These are phyloP conservation scores for Vanessa atalanta DNA, from an alignment of 1,140 invertebrate species.

Conservation along the genomic window DNA sequence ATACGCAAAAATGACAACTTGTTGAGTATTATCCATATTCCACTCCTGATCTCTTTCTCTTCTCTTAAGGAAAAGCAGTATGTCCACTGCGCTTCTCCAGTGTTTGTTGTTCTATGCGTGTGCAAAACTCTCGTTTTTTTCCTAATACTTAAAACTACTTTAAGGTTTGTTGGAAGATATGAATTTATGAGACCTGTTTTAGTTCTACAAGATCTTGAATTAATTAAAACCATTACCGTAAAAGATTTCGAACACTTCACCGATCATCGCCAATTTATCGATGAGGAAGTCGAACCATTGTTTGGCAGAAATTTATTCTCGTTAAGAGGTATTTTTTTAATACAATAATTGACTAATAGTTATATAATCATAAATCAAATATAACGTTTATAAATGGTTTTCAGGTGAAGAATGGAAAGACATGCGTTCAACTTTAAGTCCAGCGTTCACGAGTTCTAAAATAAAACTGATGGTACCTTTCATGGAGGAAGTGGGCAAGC, in stretches of 20 bases:
- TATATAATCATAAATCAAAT: no score
- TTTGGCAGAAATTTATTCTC: constrained; percentile 33
- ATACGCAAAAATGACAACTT: no score
- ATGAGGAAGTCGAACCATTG: constrained; percentile 25
- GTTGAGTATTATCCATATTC: no score
- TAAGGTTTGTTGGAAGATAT: constrained; percentile 35
- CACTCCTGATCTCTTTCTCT: no score
- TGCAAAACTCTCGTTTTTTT: no score
- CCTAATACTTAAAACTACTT: background rate
- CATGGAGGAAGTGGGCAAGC: constrained; percentile 48
- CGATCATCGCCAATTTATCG: constrained; percentile 27
- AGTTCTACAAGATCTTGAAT: constrained; percentile 32
- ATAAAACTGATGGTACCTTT: constrained; percentile 65
- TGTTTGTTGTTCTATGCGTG: no score
- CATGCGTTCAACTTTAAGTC: constrained; percentile 80
- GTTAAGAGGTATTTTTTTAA: constrained; percentile 29
- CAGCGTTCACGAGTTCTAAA: constrained; percentile 81
- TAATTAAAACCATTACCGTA: constrained; percentile 32
- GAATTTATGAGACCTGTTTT: constrained; percentile 26
- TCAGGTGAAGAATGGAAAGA: constrained; percentile 80
- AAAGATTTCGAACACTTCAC: constrained; percentile 36
- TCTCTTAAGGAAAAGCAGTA: no score
- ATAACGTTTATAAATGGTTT: background rate
- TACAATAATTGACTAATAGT: background rate
- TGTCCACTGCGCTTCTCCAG: no score